Base-by-base conservation (phyloP, 2,113 vertebrate genomes). In the Argyrosomus japonicus region DNA sequence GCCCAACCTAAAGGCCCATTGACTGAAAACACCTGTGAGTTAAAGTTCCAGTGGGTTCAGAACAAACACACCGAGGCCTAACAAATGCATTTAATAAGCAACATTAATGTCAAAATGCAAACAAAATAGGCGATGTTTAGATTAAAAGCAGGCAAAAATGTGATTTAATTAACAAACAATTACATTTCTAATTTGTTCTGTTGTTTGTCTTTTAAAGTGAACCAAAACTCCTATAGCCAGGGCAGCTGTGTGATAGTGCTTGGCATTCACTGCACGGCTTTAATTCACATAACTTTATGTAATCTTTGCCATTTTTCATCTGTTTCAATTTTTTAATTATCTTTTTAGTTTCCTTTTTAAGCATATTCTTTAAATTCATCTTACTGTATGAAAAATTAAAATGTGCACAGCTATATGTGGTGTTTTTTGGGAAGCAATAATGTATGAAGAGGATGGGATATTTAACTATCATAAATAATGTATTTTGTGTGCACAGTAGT, bases 401-500 rank as follows among this genome's bases (percentile, higher is more conserved):
- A 47, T 71, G 36, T 56, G 45, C 57, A 47, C 47, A 27, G 36
- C 25, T 45, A 40, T 62, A 10, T 23, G 45, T 32, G 29, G 29
- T 68, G 50, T 43, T 57, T 64, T 76, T 71, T 45, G 40, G 47
- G 21, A 51, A 51, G 53, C 27, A 60, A 64, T 71, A 65, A 50
- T 29, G 21, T 60, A 19, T 21, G 45, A 40, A 61, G 27, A 69
- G 48, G 12, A 61, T 47, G 19, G 48, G 17, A 45, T 82, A 75
- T 83, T 82, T 67, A 62, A 58, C 12, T 5, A 36, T 80, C 48
- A 72, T 75, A 79, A 79, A 75, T 72, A 1, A 56, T 75, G 40
- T 19, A 71, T 84, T 56, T 67, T 18, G 29, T 62, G 19, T 65
- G 17, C 32, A n/a, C 51, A 19, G 15, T 40, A 63, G 61, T 48